Evolutionary conservation across 2,797 vertebrate genomes (phyloP), one percentile per base, ranked within the genome.

Genomic region (Babyrousa celebensis): DNA sequence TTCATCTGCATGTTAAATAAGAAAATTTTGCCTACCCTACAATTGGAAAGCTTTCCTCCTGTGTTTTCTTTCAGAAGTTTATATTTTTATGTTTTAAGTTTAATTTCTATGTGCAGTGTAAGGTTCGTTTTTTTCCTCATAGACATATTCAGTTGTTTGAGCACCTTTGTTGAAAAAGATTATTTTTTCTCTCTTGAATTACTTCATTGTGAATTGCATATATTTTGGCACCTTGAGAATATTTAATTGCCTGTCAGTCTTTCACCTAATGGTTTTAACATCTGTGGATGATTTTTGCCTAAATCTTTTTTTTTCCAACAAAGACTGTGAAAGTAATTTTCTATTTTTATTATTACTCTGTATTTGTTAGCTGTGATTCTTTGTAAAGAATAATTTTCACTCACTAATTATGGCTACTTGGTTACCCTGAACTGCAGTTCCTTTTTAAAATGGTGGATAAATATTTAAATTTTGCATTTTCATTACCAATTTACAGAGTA

Each of bases 231-330:
- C 40, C 14, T 68, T 56, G 27, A 93, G 72, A 67, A 54, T 80
- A 79, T 79, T 68, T 85, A 74, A 60, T 85, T 96, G 40, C 43
- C 40, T 88, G 29, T 88, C 56, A 82, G 0, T 85, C 36, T 91
- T 90, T 89, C 12, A 67, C 1, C 23, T 78, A 56, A 29, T 91
- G 54, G 27, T 88, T 93, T 93, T 71, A 94, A 94, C 11, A 82
- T 97, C 29, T 63, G 14, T 16, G 89, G 32, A 85, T 89, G 25
- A 85, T 92, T 96, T 96, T 91, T 72, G 6, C 54, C 54, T 70
- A 56, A 62, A 65, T 80, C 14, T 74, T 95, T 93, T 65, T 36
- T 48, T 85, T 96, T 92, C 74, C 6, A 23, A 56, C 29, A 75
- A 21, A 36, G 43, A 72, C 65, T 91, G 11, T 85, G 10, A 82